These are phyloP conservation scores for Rhodophaea formosa DNA, from an alignment of 2,888 invertebrate species.

Conservation along the genomic window DNA sequence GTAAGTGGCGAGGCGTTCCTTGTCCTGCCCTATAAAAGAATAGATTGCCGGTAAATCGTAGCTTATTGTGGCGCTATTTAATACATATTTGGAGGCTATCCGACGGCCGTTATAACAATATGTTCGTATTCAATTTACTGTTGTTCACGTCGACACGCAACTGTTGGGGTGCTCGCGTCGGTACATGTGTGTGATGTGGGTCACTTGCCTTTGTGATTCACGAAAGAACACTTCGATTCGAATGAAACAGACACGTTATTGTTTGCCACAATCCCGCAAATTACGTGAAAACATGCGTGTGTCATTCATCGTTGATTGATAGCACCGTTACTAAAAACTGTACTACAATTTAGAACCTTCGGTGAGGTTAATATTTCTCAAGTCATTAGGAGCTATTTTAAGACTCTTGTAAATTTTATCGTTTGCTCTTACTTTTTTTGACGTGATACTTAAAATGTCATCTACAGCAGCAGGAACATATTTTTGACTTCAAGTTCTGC, in stretches of 20 bases:
- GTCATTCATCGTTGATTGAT: constrained; percentile 20
- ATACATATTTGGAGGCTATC: constrained; percentile 65
- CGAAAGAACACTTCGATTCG: constrained; percentile 37
- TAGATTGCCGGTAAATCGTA: constrained; percentile 79
- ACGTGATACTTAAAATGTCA: not conserved
- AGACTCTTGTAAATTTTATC: not conserved
- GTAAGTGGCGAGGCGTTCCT: constrained; percentile 75
- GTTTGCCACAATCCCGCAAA: constrained; percentile 40
- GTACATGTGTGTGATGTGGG: constrained; percentile 63
- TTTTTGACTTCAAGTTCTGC: too few species aligned
- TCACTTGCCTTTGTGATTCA: constrained; percentile 61
- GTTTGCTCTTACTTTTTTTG: not conserved
- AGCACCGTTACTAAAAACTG: constrained; percentile 4
- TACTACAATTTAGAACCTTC: constrained; percentile 5
- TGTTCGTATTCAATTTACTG: constrained; percentile 70
- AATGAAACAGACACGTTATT: constrained; percentile 40
- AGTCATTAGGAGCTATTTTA: constrained; percentile 3
- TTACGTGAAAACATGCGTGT: constrained; percentile 33
- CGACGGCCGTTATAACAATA: constrained; percentile 56
- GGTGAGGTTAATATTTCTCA: not conserved
- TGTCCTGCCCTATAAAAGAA: constrained; percentile 69
- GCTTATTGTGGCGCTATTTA: constrained; percentile 74
- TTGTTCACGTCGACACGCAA: constrained; percentile 68
- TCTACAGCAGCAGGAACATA: not conserved
- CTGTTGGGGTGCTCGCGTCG: constrained; percentile 59